A percentile compares a stretch with the other conserved stretches of the same genome.
These are phyloP conservation scores for Eubucco bourcierii DNA, from an alignment of 2,113 vertebrate genomes.

Conservation along the genomic window DNA sequence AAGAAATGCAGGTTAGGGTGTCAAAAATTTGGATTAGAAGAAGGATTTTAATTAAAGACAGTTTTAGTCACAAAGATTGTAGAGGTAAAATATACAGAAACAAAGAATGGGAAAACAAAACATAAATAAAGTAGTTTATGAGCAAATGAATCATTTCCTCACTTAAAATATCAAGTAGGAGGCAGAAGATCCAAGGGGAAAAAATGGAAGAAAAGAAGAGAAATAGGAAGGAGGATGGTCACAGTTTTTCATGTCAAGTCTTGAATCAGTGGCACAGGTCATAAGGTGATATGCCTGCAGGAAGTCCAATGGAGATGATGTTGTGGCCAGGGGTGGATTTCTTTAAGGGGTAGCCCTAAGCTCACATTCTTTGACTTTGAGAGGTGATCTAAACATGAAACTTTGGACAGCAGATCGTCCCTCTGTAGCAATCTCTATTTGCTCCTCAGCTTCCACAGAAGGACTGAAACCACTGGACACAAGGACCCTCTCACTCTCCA, in stretches of 20 bases:
- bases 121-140: background rate
- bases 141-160: background rate
- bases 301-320: rapidly evolving
- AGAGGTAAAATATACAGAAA: background rate
- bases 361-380: background rate
- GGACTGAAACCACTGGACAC: rapidly evolving
- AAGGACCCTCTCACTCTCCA: background rate
- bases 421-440: background rate
- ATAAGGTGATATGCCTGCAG: background rate
- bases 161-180: background rate
- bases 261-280: conserved; percentile 7
- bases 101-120: background rate
- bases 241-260: background rate
- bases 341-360: conserved; percentile 1
- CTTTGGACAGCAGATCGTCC: background rate
- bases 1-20: background rate
- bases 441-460: background rate
- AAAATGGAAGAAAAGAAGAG: background rate
- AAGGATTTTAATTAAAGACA: background rate
- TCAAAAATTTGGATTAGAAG: background rate
- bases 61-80: background rate
- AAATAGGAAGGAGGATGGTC: background rate
- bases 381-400: background rate
- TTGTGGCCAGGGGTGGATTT: background rate
- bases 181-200: background rate